These are phyloP conservation scores for Notodonta ziczac DNA, from an alignment of 2,888 invertebrate species.

Conservation along the genomic window DNA sequence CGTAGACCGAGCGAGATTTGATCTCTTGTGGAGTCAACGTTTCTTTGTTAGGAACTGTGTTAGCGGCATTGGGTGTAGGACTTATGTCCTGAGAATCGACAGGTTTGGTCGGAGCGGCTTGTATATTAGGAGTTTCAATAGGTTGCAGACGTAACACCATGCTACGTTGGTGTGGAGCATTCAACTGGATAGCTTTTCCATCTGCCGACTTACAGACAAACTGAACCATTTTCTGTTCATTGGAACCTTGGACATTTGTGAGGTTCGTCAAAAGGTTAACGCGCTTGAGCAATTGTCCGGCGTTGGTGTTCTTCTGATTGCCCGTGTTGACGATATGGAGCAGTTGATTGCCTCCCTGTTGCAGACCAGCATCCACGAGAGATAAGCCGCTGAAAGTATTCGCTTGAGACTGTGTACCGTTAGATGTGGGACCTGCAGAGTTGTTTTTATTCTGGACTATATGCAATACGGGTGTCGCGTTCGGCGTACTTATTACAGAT, in stretches of 20 bases:
- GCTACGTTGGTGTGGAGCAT: constrained; percentile 80
- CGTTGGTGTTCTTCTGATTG: constrained; percentile 64
- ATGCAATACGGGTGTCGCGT: constrained; percentile 73
- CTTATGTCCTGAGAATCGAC: constrained; percentile 60
- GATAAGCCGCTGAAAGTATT: constrained; percentile 72
- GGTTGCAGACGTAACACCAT: constrained; percentile 80
- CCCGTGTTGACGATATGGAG: constrained; percentile 80
- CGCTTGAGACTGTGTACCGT: constrained; percentile 56
- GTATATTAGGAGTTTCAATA: constrained; percentile 66
- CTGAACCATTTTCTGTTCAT: constrained; percentile 84
- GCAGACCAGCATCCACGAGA: constrained; percentile 71
- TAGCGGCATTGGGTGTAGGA: constrained; percentile 43
- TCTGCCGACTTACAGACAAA: constrained; percentile 87
- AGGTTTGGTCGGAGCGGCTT: constrained; percentile 48
- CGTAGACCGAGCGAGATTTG: constrained; percentile 80
- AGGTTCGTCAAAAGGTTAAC: constrained; percentile 80
- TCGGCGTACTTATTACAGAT: constrained; percentile 69
- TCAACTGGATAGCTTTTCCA: constrained; percentile 84
- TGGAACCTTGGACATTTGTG: constrained; percentile 74
- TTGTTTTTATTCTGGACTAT: constrained; percentile 75
- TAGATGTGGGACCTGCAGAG: constrained; percentile 46
- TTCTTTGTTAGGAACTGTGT: constrained; percentile 50
- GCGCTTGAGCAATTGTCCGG: constrained; percentile 74
- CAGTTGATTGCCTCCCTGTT: constrained; percentile 77
- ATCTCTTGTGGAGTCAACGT: constrained; percentile 65